These are phyloP conservation scores for Suricata suricatta DNA, from an alignment of 2,113 vertebrate genomes.

Conservation along the genomic window DNA sequence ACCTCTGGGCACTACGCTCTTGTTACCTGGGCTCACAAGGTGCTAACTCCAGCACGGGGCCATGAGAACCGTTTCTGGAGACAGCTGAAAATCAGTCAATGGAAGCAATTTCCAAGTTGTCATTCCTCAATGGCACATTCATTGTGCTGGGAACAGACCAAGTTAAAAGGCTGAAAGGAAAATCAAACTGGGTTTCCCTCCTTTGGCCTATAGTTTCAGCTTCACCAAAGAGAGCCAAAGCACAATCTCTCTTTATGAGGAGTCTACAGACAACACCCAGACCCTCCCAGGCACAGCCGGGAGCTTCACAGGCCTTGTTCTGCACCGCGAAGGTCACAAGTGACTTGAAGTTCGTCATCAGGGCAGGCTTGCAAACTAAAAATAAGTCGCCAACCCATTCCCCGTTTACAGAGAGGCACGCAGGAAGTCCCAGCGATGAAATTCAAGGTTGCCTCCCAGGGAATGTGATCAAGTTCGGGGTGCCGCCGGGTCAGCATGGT, in stretches of 20 bases:
- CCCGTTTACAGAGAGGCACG: background rate
- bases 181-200: background rate
- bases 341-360: background rate
- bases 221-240: background rate
- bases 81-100: background rate
- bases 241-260: background rate
- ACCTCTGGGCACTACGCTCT: background rate
- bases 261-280: background rate
- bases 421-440: accelerated
- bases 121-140: background rate
- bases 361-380: background rate
- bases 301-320: background rate
- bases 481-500: background rate
- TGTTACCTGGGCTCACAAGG: background rate
- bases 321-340: accelerated
- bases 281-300: background rate
- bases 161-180: background rate
- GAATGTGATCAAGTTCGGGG: background rate
- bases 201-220: background rate
- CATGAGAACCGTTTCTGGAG: background rate
- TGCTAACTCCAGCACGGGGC: background rate
- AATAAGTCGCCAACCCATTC: background rate
- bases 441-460: background rate
- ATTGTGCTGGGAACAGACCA: background rate
- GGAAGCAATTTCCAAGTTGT: background rate